Evolutionary conservation across 1,140 invertebrate genomes (phyloP).

Genomic region (Lucilia cuprina): DNA sequence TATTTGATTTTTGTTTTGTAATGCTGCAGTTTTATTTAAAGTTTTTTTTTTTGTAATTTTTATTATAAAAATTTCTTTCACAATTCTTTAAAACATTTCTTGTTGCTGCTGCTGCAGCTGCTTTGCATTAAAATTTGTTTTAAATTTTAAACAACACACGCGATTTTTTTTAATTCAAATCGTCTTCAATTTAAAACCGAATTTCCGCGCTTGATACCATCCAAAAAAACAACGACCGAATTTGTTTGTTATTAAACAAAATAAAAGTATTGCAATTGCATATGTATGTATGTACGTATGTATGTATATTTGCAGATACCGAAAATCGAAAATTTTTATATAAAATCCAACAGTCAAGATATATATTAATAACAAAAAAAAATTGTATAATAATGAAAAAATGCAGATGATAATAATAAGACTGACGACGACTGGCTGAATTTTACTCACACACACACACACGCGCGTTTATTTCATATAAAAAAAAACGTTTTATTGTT

Average conservation of each 20-base stretch:
- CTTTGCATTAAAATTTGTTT: conserved; percentile 16
- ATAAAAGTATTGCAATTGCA: neutral
- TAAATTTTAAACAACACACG: conserved; percentile 10
- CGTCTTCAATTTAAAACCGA: neutral
- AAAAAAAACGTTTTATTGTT: conserved; percentile 22
- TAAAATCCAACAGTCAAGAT: neutral
- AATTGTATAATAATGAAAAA: neutral
- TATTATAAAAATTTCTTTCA: neutral
- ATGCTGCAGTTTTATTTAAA: neutral
- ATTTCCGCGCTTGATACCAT: neutral
- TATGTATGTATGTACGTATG: too few species aligned
- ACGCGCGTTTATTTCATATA: neutral
- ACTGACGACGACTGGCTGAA: neutral
- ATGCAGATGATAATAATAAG: neutral
- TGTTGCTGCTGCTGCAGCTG: neutral
- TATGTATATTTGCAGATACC: neutral
- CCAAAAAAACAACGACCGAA: neutral
- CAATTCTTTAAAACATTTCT: neutral
- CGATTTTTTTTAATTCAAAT: neutral
- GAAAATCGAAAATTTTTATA: neutral
- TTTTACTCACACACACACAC: neutral
- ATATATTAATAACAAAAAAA: too few species aligned
- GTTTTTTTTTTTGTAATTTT: neutral
- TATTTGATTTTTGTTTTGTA: neutral
- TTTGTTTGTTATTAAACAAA: neutral